Percentiles rank a stretch among this genome's conserved stretches.
Conservation (phyloP, 2,888 invertebrate species). For the Nomada flava region DNA sequence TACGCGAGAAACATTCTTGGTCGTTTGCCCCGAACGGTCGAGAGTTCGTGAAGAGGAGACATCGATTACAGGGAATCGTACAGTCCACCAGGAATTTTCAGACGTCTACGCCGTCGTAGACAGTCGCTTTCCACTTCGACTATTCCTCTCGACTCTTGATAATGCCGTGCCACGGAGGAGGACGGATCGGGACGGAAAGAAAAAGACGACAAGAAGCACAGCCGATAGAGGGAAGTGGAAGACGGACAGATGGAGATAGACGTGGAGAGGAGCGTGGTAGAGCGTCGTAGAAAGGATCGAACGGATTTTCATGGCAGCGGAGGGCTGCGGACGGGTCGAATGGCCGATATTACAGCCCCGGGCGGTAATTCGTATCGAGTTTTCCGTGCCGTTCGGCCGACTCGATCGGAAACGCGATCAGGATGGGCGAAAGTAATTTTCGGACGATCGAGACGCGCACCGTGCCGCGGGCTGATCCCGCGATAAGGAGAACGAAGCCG, state of each 20-base stretch:
- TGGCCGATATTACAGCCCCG: slow-evolving; percentile 68
- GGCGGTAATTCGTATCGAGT: slow-evolving; percentile 75
- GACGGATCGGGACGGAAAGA: background rate
- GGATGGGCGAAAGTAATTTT: slow-evolving; percentile 72
- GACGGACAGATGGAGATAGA: slow-evolving; percentile 23
- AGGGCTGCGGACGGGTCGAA: slow-evolving; percentile 51
- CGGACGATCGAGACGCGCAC: slow-evolving; percentile 58
- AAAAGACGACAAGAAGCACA: background rate
- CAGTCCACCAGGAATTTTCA: slow-evolving; percentile 30
- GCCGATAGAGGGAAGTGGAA: background rate
- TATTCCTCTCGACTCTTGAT: slow-evolving; percentile 32
- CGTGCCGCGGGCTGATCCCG: slow-evolving; percentile 53
- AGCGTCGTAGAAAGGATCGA: slow-evolving; percentile 50
- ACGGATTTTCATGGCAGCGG: slow-evolving; percentile 45
- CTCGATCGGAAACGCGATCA: slow-evolving; percentile 74
- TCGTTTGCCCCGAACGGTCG: slow-evolving; percentile 37
- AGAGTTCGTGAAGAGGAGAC: slow-evolving; percentile 29
- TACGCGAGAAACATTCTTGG: slow-evolving; percentile 37
- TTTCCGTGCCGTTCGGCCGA: slow-evolving; percentile 64
- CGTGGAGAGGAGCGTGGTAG: slow-evolving; percentile 33
- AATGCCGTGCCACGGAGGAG: slow-evolving; percentile 11
- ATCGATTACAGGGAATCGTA: slow-evolving; percentile 42
- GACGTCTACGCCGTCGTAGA: slow-evolving; percentile 16
- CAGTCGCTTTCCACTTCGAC: slow-evolving; percentile 30
- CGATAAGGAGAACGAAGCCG: slow-evolving; percentile 54